Percentiles rank a stretch among this genome's conserved stretches.
Conservation (phyloP, 2,113 vertebrate species). For the Ellobius talpinus region DNA sequence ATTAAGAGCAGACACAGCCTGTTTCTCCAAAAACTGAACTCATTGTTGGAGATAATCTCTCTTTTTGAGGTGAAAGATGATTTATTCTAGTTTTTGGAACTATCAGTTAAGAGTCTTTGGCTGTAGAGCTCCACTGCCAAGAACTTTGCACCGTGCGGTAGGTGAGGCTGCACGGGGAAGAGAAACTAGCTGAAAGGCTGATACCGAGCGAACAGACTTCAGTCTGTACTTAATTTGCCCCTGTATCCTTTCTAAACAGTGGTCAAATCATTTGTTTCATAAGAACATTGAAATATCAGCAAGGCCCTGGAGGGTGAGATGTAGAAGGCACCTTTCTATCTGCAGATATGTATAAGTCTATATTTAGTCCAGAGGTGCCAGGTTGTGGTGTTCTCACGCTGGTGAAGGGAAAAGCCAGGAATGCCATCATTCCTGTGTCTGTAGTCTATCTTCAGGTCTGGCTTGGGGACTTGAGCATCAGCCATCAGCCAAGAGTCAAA, state of each 20-base stretch:
- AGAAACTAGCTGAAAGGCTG: neutral
- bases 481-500: conserved; percentile 62
- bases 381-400: neutral
- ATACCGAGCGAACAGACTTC: neutral
- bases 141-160: neutral
- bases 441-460: conserved; percentile 64
- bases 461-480: conserved; percentile 62
- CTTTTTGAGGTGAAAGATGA: conserved; percentile 65
- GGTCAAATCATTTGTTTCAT: neutral
- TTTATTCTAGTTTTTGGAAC: conserved; percentile 62
- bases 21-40: conserved; percentile 71
- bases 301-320: neutral
- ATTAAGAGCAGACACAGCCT: conserved; percentile 65
- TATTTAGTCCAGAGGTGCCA: neutral
- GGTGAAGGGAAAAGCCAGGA: neutral
- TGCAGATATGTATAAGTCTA: neutral
- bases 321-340: neutral
- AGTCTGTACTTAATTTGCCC: conserved; percentile 7
- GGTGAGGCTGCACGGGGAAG: neutral
- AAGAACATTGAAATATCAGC: neutral
- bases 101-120: conserved; percentile 41
- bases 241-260: conserved; percentile 38
- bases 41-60: conserved; percentile 60
- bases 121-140: neutral
- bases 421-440: conserved; percentile 25